A percentile compares a stretch with the other conserved stretches of the same genome.
Conservation (phyloP, 2,113 vertebrate species). For the Malurus cyaneus region DNA sequence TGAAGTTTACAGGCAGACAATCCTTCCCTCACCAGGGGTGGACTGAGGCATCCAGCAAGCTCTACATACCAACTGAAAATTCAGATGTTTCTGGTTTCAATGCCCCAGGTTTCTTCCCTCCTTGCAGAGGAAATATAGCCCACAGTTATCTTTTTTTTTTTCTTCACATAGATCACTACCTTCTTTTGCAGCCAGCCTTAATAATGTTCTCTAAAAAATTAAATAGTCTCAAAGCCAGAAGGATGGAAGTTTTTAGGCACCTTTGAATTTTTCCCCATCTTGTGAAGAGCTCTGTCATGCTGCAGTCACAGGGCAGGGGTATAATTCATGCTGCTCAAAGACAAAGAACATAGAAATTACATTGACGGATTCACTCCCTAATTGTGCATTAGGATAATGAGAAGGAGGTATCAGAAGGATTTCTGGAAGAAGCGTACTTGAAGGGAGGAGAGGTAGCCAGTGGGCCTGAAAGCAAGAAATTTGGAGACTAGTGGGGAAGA, state of each 20-base stretch:
- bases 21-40: not conserved
- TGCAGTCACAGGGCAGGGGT: not conserved
- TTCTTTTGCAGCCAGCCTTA: not conserved
- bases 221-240: not conserved
- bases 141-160: not conserved
- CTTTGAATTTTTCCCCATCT: not conserved
- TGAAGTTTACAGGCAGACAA: not conserved
- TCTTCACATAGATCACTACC: too few relatives aligned
- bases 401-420: slow-evolving; percentile 8
- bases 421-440: not conserved
- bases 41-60: not conserved
- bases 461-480: not conserved
- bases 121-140: not conserved
- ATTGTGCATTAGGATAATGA: slow-evolving; percentile 31
- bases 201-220: not conserved
- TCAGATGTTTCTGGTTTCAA: not conserved
- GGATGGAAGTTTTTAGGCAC: not conserved
- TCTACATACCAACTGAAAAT: not conserved
- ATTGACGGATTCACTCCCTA: not conserved
- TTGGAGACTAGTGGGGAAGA: not conserved
- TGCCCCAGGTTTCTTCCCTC: not conserved
- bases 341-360: not conserved
- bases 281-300: not conserved
- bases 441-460: not conserved
- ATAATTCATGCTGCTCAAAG: not conserved